phyloP scores from a whole-genome alignment of 2,888 invertebrate genomes.

The Nephrotoma guestfalica region DNA sequence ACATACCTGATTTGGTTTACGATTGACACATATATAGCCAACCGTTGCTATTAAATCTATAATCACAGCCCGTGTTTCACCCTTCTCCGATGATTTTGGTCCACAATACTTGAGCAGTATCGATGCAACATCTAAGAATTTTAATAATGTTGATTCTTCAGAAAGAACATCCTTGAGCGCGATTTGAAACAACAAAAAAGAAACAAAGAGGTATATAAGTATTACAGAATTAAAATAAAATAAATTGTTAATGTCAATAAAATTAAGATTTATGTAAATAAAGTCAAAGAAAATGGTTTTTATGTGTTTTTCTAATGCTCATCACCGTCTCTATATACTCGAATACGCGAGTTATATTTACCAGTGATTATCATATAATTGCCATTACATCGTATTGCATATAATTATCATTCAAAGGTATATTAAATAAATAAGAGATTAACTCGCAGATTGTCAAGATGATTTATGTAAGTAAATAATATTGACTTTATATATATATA shows the following conservation, averaged over 20 bases:
- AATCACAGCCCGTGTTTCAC: constrained; percentile 28
- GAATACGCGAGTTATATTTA: not conserved
- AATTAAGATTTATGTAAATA: not conserved
- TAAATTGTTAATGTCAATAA: not conserved
- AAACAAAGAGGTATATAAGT: not conserved
- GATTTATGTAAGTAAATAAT: not conserved
- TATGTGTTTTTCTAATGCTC: not conserved
- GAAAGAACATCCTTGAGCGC: constrained; percentile 25
- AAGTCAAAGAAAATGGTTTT: not conserved
- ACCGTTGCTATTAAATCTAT: constrained; percentile 31
- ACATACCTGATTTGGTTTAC: constrained; percentile 28
- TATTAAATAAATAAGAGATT: not conserved
- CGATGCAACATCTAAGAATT: constrained; percentile 29
- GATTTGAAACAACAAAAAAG: not conserved
- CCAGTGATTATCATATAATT: not conserved
- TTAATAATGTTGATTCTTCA: constrained; percentile 26
- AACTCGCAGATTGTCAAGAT: not conserved
- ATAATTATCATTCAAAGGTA: no score
- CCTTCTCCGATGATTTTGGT: constrained; percentile 21
- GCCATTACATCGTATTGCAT: not conserved
- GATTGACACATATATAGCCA: constrained; percentile 31
- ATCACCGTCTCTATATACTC: not conserved
- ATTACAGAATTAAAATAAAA: not conserved
- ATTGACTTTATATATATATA: no score
- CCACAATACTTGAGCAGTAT: constrained; percentile 27